Evolutionary conservation across 1,140 invertebrate genomes (phyloP), one percentile per base, ranked within the genome.

Genomic region (Drosophila dunni): DNA sequence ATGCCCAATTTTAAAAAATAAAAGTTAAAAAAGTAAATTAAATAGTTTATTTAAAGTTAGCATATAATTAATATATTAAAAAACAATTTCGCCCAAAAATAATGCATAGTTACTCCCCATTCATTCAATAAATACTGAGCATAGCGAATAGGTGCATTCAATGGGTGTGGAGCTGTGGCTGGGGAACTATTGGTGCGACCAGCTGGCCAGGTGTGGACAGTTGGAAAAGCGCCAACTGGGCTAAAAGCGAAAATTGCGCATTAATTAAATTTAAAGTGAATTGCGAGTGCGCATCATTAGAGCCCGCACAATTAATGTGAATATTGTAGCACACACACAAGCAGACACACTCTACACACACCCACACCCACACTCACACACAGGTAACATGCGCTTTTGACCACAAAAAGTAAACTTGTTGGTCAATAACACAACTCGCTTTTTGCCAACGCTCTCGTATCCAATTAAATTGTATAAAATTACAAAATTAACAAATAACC

Each of bases 401-500:
- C 83, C 83, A 61, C 83, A 83, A 69, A 77, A 77, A 69, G 84
- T 86, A 79, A 86, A 83, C 83, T 79, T 83, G 73, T 73, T 67
- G 79, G 68, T 75, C 67, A 77, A 69, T 74, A 76, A 62, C 46
- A 73, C 58, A 73, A 58, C 62, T 75, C 42, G 36, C 34, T 48
- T 69, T 42, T 71, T 56, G 17, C 44, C 44, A 71, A 46, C 69
- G 79, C 79, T 76, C 79, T 75, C 66, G 72, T 73, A 68, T 79
- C 65, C 83, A 88, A 86, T 86, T 86, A 83, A 86, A 86, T 86
- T 86, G 79, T 83, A 86, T 88, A 78, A 88, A 83, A 79, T 86
- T 88, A 78, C 79, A 88, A 88, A 88, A 82, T 86, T 79, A 82
- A 86, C 75, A 82, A 88, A 77, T 71, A 72, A 70, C 45, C 72